Conservation (phyloP, 2,797 vertebrate genomes). For the Myotis myotis region DNA sequence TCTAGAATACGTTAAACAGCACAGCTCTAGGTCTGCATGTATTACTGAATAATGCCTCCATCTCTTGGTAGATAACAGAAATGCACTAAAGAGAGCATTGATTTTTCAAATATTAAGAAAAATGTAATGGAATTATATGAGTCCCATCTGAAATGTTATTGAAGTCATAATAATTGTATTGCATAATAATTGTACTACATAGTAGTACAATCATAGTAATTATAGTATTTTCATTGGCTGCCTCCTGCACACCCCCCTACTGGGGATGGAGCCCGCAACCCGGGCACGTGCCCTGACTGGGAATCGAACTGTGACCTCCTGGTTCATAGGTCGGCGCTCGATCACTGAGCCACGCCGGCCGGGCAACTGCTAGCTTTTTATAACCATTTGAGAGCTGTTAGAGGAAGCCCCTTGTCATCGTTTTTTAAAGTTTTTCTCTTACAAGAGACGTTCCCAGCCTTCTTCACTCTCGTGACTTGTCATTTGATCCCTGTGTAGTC, state of each 20-base stretch:
- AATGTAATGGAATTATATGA: background rate
- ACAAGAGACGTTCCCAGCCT: background rate
- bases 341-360: too few relatives aligned
- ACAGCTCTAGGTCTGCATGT: background rate
- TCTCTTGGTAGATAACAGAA: conserved; percentile 77
- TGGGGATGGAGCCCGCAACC: too few relatives aligned
- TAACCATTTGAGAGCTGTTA: background rate
- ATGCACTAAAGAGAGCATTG: background rate
- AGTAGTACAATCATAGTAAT: too few relatives aligned
- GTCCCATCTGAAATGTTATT: background rate
- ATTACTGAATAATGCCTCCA: conserved; percentile 73
- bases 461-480: background rate
- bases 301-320: too few relatives aligned
- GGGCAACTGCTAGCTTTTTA: background rate
- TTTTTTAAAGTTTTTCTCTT: background rate
- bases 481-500: conserved; percentile 82
- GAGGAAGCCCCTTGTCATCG: background rate
- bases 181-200: too few relatives aligned
- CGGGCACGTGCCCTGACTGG: too few relatives aligned
- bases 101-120: background rate
- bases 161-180: background rate
- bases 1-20: background rate
- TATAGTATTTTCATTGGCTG: too few relatives aligned
- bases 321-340: too few relatives aligned
- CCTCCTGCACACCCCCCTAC: too few relatives aligned